Evolutionary conservation across 1,140 invertebrate genomes (phyloP), one percentile per base, ranked within the genome.

Genomic region (Laodelphax striatellus): DNA sequence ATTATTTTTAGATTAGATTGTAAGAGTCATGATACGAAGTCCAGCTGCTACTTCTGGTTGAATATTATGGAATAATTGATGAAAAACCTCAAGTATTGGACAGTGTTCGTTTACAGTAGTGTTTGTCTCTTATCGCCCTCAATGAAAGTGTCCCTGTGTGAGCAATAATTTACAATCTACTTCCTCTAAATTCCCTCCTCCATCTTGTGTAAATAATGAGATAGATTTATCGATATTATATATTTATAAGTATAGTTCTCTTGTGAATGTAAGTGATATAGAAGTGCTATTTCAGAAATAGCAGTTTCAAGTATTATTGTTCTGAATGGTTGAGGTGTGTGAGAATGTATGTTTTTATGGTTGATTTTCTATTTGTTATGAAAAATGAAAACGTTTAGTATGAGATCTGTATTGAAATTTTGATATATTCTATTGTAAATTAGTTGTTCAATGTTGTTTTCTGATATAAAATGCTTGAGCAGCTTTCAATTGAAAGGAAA

Each of bases 341-440:
- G 52, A 54, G 57, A 52, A 52, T 31, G 41, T 58, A 52, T 58
- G 50, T 58, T 34, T 31, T 53, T 31, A 16, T 34, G 50, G 52
- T 53, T 34, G 34, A n/a, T 52, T 53, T 59, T 59, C 6, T 38
- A 38, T 60, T 53, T 53, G 52, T 53, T 53, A 52, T 60, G 24
- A 60, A 6, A 60, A 50, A 60, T 46, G 42, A 42, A 24, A 54
- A 54, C 41, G 46, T 38, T 54, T 60, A 60, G 46, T 41, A 52
- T 17, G 34, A 50, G 5, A 52, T 50, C 21, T 50, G 43, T 52
- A 59, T 31, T 59, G 16, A 60, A 54, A 60, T 60, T 60, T 60
- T 60, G 28, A 60, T 60, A 60, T 60, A 60, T 60, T 60, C 54
- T 60, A 60, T 60, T 50, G 50, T 52, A 52, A 50, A 41, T 60